These are phyloP conservation scores for Eleutherodactylus coqui DNA, from an alignment of 2,797 vertebrate species.

Conservation along the genomic window DNA sequence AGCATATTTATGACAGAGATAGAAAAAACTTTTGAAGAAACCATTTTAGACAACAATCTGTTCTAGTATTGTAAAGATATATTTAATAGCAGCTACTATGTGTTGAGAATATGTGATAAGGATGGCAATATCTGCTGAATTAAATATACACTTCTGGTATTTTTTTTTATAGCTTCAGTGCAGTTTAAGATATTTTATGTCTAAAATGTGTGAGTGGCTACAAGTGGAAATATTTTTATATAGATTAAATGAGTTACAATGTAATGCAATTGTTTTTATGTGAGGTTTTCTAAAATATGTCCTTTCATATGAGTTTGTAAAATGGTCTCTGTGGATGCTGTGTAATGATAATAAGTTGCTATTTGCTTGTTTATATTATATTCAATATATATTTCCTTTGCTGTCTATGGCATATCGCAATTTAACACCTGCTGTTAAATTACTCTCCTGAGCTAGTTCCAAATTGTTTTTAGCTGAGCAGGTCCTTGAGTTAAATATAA, in stretches of 20 bases:
- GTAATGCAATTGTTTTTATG: conserved; percentile 13
- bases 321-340: conserved; percentile 26
- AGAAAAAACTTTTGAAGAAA: background rate
- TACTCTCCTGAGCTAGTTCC: conserved; percentile 36
- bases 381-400: conserved; percentile 36
- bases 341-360: conserved; percentile 38
- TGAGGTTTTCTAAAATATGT: conserved; percentile 24
- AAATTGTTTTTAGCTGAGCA: conserved; percentile 52
- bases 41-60: conserved; percentile 1
- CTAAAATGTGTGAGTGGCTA: background rate
- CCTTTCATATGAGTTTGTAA: conserved; percentile 20
- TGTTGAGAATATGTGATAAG: background rate
- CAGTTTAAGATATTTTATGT: background rate
- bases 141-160: background rate
- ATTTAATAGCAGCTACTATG: background rate
- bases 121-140: conserved; percentile 10
- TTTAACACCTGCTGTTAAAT: conserved; percentile 57
- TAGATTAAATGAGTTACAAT: conserved; percentile 1
- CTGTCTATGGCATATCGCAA: conserved; percentile 40
- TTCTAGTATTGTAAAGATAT: background rate
- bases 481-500: conserved; percentile 53
- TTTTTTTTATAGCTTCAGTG: background rate
- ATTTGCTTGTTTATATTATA: conserved; percentile 37
- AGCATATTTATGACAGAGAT: background rate
- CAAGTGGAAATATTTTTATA: background rate